Evolutionary conservation across 2,888 invertebrate species (phyloP), one percentile per base, ranked within the genome.

Genomic region (Diachrysia chrysitis): DNA sequence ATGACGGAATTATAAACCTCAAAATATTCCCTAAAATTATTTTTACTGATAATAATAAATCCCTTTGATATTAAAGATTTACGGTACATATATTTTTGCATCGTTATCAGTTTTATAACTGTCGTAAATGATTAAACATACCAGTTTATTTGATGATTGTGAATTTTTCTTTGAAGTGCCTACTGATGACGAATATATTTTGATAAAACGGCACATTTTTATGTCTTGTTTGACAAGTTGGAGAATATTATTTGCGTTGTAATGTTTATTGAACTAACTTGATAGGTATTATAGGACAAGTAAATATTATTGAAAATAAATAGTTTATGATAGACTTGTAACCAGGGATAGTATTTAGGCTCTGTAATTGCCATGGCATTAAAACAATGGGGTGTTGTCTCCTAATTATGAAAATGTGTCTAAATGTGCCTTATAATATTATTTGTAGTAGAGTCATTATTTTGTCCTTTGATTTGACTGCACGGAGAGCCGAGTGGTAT

Each of bases 1-100:
- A 42, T 42, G n/a, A n/a, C 42, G 6, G n/a, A 42, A 42, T 14
- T 3, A 14, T 16, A 16, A 42, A n/a, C 48, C 10, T 19, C 3
- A 25, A n/a, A 35, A 25, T 29, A 37, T 46, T 46, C 4, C 21
- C 14, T 21, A 7, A 14, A 7, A n/a, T 23, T 9, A 51, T 51
- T 58, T 42, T 58, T 16, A 46, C 56, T 63, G 68, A 73, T 68
- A 77, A 63, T 32, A 73, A 51, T 53, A 82, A 83, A 81, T 81
- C 61, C 35, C 65, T 76, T 72, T 75, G 81, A 80, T 85, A 80
- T 53, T 23, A 63, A 78, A 77, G 72, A 85, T 85, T 83, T 81
- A 82, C 71, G 70, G 61, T 71, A 64, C 56, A 78, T 62, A 65
- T 61, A 51, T 68, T 69, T 81, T 78, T 80, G 82, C 77, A 70